Evolutionary conservation across 2,888 invertebrate genomes (phyloP).

Genomic region (Microctonus hyperodae): DNA sequence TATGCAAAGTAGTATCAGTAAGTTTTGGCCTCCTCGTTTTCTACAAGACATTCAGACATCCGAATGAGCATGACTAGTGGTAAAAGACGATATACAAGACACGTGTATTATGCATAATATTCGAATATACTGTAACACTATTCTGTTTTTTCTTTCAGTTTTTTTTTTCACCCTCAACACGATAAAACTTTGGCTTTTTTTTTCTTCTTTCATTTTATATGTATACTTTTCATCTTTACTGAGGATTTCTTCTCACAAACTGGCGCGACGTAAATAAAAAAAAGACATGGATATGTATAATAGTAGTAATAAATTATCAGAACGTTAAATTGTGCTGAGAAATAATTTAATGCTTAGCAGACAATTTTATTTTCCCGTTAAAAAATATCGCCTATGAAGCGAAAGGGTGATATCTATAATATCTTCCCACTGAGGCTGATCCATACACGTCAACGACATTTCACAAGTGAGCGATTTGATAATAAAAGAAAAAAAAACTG

Average conservation of each 20-base stretch:
- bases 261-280: slow-evolving; percentile 18
- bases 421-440: neutral
- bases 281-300: neutral
- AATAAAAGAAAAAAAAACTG: neutral
- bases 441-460: slow-evolving; percentile 1
- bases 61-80: slow-evolving; percentile 4
- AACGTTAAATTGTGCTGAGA: neutral
- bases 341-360: neutral
- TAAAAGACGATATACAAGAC: slow-evolving; percentile 10
- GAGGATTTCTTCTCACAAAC: slow-evolving; percentile 15
- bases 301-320: neutral
- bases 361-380: neutral
- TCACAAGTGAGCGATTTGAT: neutral
- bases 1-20: neutral
- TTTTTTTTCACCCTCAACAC: neutral
- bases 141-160: neutral
- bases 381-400: neutral
- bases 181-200: slow-evolving; percentile 12
- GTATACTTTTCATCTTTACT: neutral
- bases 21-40: neutral
- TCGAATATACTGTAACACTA: neutral
- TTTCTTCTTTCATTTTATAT: neutral
- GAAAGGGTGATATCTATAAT: neutral
- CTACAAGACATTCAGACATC: slow-evolving; percentile 6
- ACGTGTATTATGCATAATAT: neutral